These are phyloP conservation scores for Cremastobaeus sp. DNA, from an alignment of 2,888 invertebrate species.

Conservation along the genomic window DNA sequence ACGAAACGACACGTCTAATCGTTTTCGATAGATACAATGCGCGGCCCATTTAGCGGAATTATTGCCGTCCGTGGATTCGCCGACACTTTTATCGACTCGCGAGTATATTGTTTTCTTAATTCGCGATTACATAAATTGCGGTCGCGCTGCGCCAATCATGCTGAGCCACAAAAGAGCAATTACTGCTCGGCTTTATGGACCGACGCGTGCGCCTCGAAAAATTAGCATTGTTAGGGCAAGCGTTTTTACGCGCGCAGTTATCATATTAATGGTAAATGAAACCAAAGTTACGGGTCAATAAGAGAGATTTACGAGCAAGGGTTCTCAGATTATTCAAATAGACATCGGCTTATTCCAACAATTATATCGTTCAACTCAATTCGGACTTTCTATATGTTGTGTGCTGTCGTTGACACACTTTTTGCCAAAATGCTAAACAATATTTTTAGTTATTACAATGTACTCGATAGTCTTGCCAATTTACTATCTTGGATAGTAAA, in stretches of 20 bases:
- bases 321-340: slow-evolving; percentile 24
- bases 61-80: slow-evolving; percentile 31
- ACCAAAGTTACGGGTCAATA: slow-evolving; percentile 49
- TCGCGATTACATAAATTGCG: slow-evolving; percentile 34
- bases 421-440: background rate
- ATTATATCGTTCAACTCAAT: slow-evolving; percentile 8
- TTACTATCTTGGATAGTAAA: too few relatives aligned
- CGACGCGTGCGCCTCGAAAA: slow-evolving; percentile 20
- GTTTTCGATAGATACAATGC: slow-evolving; percentile 29
- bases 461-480: too few relatives aligned
- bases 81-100: slow-evolving; percentile 29
- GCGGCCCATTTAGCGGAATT: slow-evolving; percentile 32
- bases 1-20: slow-evolving; percentile 39
- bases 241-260: slow-evolving; percentile 40
- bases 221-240: slow-evolving; percentile 34
- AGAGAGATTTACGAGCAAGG: slow-evolving; percentile 41
- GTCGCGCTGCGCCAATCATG: slow-evolving; percentile 19
- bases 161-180: slow-evolving; percentile 27
- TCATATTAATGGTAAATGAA: slow-evolving; percentile 56
- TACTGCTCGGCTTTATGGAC: slow-evolving; percentile 36
- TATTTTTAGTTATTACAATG: too few relatives aligned
- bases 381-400: slow-evolving; percentile 8
- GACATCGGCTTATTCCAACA: slow-evolving; percentile 6
- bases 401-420: slow-evolving; percentile 2
- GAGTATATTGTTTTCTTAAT: slow-evolving; percentile 43